Evolutionary conservation across 2,113 vertebrate species (phyloP), one percentile per base, ranked within the genome.

Genomic region (Aleadryas rufinucha): DNA sequence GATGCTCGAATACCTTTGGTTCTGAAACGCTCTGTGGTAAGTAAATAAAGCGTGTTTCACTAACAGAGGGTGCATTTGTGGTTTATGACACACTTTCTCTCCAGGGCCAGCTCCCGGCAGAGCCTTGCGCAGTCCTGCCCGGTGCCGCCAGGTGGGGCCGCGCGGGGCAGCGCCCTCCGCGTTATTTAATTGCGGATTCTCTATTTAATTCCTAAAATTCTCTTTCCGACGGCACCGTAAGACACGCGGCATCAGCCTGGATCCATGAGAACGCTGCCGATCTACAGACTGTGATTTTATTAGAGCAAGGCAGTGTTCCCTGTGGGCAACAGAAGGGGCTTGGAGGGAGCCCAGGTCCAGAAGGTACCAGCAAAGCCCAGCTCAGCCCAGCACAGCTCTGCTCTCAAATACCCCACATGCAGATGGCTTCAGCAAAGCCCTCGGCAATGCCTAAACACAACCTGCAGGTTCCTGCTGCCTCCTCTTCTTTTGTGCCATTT

Each of bases 141-240:
- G 0, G 6, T 0, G 68, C 57, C 84, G 61, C 69, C 74, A 91
- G 95, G 47, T 9, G 90, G 92, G 50, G 95, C 87, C 20, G 45
- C 1, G 5, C 28, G 35, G 24, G 75, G 10, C 45, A 17, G 9
- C 35, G 52, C 23, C 59, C 16, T n/a, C 28, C 15, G 16, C 17
- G 30, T 56, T 26, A 17, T 37, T 52, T 14, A 11, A 33, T 11
- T 1, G 19, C 33, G 13, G 11, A 3, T 1, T 3, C 9, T 2
- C 1, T 6, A 20, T 22, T 7, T 4, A n/a, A 7, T 54, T 15
- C 27, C 35, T 10, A 20, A 65, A 91, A 65, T 27, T 56, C 47
- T 7, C 21, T 4, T 71, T 50, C 30, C 44, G 9, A 9, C 0
- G 17, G 44, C 3, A 13, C 26, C 28, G 35, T 5, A 7, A 28